Evolutionary conservation across 2,113 vertebrate genomes (phyloP), one percentile per base, ranked within the genome.

Genomic region (Equus quagga): DNA sequence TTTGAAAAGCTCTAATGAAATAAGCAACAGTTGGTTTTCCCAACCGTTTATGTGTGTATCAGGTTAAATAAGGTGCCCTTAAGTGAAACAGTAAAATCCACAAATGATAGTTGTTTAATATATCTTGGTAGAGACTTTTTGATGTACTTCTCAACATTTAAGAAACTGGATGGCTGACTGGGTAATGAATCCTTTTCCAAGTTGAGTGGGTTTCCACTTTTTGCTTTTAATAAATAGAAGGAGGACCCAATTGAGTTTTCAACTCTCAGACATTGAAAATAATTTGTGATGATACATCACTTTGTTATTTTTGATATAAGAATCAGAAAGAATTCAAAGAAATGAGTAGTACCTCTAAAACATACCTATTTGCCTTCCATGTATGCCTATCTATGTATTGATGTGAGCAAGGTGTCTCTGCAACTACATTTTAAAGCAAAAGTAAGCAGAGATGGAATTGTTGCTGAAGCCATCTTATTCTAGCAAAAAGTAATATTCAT

Each of bases 161-260:
- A 64, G 69, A 80, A 62, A 62, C 24, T 36, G 17, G 12, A 41
- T 90, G 69, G 33, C 23, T 82, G 14, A 7, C 17, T 82, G 58
- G 26, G 44, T 80, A 62, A 75, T 12, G 70, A 56, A 69, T 13
- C 1, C 18, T 91, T 83, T 79, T 89, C 24, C 6, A 92, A 84
- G 21, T n/a, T 79, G 75, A 44, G 44, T 76, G 44, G 72, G 28
- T 95, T 95, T 96, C 78, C 85, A 67, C 21, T 73, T 85, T 87
- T 81, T 69, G 60, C 17, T 94, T 92, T 97, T n/a, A 91, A 72
- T 90, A 95, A 95, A 91, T 54, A 91, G 33, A 91, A 94, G 91
- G 67, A 78, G 31, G 72, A 36, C 14, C n/a, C 94, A 51, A 83
- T 73, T 31, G 36, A 92, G 36, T 92, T 91, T 58, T 88, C 76